Evolutionary conservation across 2,797 vertebrate species (phyloP).

Genomic region (Percopsis omiscomaycus): DNA sequence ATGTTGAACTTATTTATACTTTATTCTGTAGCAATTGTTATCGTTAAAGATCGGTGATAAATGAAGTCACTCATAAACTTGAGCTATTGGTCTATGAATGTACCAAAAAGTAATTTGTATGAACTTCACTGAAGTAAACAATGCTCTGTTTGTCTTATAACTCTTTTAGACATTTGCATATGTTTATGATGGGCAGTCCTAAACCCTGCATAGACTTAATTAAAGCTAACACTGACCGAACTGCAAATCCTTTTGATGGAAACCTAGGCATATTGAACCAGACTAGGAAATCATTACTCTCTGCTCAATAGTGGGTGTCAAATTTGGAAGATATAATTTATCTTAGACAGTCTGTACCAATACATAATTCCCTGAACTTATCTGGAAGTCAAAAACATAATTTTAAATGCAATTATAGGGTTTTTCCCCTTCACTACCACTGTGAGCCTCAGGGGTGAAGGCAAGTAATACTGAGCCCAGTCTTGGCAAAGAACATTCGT

Average conservation of each 20-base stretch:
- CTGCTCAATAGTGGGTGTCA: slow-evolving; percentile 20
- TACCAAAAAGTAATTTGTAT: too few relatives aligned
- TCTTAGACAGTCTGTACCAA: slow-evolving; percentile 27
- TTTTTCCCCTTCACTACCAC: background rate
- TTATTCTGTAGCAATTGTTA: too few relatives aligned
- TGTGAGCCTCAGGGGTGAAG: background rate
- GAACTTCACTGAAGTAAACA: background rate
- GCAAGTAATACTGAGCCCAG: too few relatives aligned
- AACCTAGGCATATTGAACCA: slow-evolving; percentile 21
- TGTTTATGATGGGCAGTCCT: background rate
- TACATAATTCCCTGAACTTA: slow-evolving; percentile 40
- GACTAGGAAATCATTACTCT: slow-evolving; percentile 39
- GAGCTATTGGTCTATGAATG: too few relatives aligned
- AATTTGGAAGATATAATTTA: slow-evolving; percentile 33
- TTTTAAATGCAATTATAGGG: slow-evolving; percentile 37
- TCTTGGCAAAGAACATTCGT: too few relatives aligned
- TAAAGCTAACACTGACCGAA: slow-evolving; percentile 29
- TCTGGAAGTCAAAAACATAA: slow-evolving; percentile 29
- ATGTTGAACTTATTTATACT: background rate
- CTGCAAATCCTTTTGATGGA: slow-evolving; percentile 26
- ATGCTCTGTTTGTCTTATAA: background rate
- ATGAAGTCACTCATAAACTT: too few relatives aligned
- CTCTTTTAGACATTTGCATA: slow-evolving; percentile 9
- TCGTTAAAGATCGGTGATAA: too few relatives aligned
- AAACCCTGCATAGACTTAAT: slow-evolving; percentile 14